Percentiles rank a stretch among this genome's conserved stretches.
phyloP scores from a whole-genome alignment of 35 echinoderm and acorn worm genomes.

The Amphiura filiformis region DNA sequence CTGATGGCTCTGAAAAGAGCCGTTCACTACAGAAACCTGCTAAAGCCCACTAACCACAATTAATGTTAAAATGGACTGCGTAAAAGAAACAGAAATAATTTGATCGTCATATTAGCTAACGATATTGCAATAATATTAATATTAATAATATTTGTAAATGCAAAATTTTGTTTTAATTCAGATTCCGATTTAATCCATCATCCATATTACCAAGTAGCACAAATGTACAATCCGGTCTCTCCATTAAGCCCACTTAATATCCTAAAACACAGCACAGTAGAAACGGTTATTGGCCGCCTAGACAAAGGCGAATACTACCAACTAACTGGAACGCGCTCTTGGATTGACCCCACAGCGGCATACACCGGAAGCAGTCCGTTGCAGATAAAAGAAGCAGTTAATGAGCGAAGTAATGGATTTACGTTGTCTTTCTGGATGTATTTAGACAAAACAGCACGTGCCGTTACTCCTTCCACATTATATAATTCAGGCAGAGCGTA shows the following conservation, averaged over 20 bases:
- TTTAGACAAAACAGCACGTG: slow-evolving; percentile 8
- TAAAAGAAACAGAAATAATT: too few relatives aligned
- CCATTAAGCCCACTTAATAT: not conserved
- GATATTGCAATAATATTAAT: too few relatives aligned
- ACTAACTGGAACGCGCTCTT: not conserved
- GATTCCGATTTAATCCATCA: not conserved
- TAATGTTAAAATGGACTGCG: too few relatives aligned
- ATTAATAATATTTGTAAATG: too few relatives aligned
- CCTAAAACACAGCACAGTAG: not conserved
- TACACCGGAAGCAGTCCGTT: not conserved
- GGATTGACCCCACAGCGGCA: not conserved
- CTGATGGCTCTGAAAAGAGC: too few relatives aligned
- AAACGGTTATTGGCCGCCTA: not conserved
- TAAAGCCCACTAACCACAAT: too few relatives aligned
- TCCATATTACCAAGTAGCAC: not conserved
- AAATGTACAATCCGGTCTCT: not conserved
- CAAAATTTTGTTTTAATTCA: not conserved
- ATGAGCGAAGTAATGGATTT: slow-evolving; percentile 30
- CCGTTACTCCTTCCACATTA: not conserved
- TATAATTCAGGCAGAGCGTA: not conserved
- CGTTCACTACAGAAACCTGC: too few relatives aligned
- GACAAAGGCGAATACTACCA: not conserved
- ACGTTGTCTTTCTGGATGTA: slow-evolving; percentile 43
- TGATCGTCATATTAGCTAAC: too few relatives aligned
- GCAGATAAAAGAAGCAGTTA: not conserved